phyloP scores from a whole-genome alignment of 2,888 invertebrate species.

The Dasypogon diadema region DNA sequence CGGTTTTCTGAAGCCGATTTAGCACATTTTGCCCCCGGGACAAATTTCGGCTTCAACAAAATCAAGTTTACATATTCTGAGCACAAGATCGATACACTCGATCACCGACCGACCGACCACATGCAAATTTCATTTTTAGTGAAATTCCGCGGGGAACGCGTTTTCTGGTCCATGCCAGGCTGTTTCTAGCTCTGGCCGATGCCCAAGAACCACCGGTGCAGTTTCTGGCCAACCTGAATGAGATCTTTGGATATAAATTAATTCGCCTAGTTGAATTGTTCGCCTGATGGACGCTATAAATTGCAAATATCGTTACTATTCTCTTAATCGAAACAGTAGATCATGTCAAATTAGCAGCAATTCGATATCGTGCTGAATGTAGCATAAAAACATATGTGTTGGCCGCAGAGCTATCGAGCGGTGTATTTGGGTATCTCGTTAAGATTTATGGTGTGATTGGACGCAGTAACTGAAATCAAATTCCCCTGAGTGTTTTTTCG shows the following conservation, averaged over 20 bases:
- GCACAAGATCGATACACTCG: slow-evolving; percentile 44
- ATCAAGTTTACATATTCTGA: slow-evolving; percentile 50
- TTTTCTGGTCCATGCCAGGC: slow-evolving; percentile 18
- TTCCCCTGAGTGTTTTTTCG: no score
- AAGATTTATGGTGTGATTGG: slow-evolving; percentile 36
- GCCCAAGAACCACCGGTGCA: slow-evolving; percentile 11
- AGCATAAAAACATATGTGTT: neutral
- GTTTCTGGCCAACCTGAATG: neutral
- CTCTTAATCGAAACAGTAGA: slow-evolving; percentile 52
- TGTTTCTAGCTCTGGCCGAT: neutral
- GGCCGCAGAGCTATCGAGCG: slow-evolving; percentile 25
- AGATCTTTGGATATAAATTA: slow-evolving; percentile 49
- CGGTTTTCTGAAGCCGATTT: slow-evolving; percentile 47
- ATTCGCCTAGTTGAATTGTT: slow-evolving; percentile 48
- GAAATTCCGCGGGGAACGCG: slow-evolving; percentile 40
- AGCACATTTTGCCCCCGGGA: slow-evolving; percentile 47
- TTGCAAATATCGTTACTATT: slow-evolving; percentile 50
- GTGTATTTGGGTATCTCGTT: neutral
- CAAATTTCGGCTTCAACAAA: slow-evolving; percentile 51
- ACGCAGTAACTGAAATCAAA: slow-evolving; percentile 8
- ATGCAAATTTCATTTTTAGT: slow-evolving; percentile 50
- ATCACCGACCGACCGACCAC: slow-evolving; percentile 39
- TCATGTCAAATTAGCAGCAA: slow-evolving; percentile 53
- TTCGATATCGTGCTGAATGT: slow-evolving; percentile 22
- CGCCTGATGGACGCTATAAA: slow-evolving; percentile 49